Evolutionary conservation across 2,888 invertebrate genomes (phyloP).

Genomic region (Entomobrya proxima): DNA sequence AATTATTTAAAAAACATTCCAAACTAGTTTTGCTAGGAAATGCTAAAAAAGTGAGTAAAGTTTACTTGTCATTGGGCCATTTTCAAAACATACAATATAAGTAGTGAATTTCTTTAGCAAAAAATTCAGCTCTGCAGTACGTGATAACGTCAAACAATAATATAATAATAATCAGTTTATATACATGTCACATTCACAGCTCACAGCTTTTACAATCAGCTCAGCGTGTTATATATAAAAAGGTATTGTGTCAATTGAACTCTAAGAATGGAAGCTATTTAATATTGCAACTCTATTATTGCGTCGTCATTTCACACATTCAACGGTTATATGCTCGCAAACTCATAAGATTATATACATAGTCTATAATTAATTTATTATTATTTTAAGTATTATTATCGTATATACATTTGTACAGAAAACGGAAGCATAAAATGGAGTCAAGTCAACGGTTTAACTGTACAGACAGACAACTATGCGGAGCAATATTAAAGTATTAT

Average conservation of each 20-base stretch:
- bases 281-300: slow-evolving; percentile 45
- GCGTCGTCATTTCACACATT: slow-evolving; percentile 38
- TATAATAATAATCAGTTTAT: slow-evolving; percentile 14
- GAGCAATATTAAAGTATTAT: slow-evolving; percentile 19
- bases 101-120: slow-evolving; percentile 7
- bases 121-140: slow-evolving; percentile 51
- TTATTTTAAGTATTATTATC: neutral
- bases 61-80: slow-evolving; percentile 32
- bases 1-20: no score
- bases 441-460: slow-evolving; percentile 33
- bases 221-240: slow-evolving; percentile 47
- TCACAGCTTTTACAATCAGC: slow-evolving; percentile 51
- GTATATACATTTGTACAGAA: slow-evolving; percentile 11
- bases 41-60: slow-evolving; percentile 33
- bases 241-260: slow-evolving; percentile 23
- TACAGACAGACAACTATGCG: slow-evolving; percentile 26
- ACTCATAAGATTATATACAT: neutral
- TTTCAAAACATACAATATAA: slow-evolving; percentile 17
- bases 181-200: slow-evolving; percentile 48
- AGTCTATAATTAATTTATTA: neutral
- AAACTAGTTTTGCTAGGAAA: no score
- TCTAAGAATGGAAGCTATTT: slow-evolving; percentile 36
- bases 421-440: slow-evolving; percentile 13
- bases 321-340: neutral
- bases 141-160: slow-evolving; percentile 16